These are phyloP conservation scores for Chymomyza procnemis DNA, from an alignment of 2,888 invertebrate species.

Conservation along the genomic window DNA sequence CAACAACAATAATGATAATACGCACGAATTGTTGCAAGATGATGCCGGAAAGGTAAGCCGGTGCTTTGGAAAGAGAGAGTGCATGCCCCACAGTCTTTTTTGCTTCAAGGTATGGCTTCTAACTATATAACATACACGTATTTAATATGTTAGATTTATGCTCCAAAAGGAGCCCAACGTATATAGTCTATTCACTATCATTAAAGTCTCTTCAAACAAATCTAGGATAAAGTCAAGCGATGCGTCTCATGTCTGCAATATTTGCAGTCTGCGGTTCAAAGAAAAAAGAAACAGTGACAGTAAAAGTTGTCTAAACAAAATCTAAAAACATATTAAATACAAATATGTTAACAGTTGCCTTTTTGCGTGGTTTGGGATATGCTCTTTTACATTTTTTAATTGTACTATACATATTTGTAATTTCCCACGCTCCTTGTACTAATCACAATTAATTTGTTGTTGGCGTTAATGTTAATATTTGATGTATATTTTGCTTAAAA, in stretches of 20 bases:
- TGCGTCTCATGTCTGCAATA: too few species aligned
- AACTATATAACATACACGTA: slow-evolving; percentile 77
- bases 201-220: not conserved
- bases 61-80: slow-evolving; percentile 86
- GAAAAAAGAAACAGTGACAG: not conserved
- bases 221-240: not conserved
- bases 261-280: not conserved
- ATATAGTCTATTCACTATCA: not conserved
- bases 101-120: slow-evolving; percentile 88
- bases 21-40: slow-evolving; percentile 64
- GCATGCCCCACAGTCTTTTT: slow-evolving; percentile 90
- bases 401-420: slow-evolving; percentile 4
- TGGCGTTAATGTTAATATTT: slow-evolving; percentile 32
- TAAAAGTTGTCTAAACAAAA: slow-evolving; percentile 7
- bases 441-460: slow-evolving; percentile 40
- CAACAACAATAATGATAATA: slow-evolving; percentile 37
- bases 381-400: not conserved
- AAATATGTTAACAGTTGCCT: slow-evolving; percentile 62
- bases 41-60: slow-evolving; percentile 82
- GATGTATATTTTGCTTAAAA: not conserved
- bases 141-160: slow-evolving; percentile 75
- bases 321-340: slow-evolving; percentile 74
- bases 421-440: not conserved
- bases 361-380: slow-evolving; percentile 59
- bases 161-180: not conserved